Evolutionary conservation across 2,797 vertebrate species (phyloP).

Genomic region (Liasis olivaceus): DNA sequence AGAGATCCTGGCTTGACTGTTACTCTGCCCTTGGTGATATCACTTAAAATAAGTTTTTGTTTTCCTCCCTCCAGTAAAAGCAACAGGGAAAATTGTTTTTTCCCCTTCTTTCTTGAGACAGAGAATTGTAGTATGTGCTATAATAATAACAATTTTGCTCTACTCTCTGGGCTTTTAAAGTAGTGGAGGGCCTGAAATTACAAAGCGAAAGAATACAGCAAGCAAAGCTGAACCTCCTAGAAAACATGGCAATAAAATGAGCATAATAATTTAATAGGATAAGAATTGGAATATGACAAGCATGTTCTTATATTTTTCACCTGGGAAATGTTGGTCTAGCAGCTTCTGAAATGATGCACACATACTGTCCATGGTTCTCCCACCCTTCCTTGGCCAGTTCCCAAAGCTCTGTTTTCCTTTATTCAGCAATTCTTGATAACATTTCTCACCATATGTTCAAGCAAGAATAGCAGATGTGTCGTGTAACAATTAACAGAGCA

Average conservation of each 20-base stretch:
- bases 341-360: not conserved
- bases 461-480: conserved; percentile 42
- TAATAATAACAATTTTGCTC: not conserved
- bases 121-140: not conserved
- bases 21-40: not conserved
- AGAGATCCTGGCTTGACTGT: not conserved
- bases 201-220: not conserved
- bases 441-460: conserved; percentile 44
- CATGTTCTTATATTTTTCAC: not conserved
- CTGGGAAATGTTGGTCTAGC: not conserved
- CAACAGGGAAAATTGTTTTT: not conserved
- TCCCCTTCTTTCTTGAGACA: not conserved
- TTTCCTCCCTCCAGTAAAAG: not conserved
- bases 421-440: conserved; percentile 42
- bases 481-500: conserved; percentile 50
- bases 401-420: conserved; percentile 24
- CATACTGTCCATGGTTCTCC: not conserved
- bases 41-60: not conserved
- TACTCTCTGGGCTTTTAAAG: not conserved
- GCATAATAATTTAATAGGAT: not conserved
- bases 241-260: not conserved
- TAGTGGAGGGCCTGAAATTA: not conserved
- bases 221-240: not conserved
- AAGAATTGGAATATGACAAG: not conserved
- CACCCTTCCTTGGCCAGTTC: not conserved